These are phyloP conservation scores for Thaleichthys pacificus DNA, from an alignment of 2,797 vertebrate species.

Conservation along the genomic window DNA sequence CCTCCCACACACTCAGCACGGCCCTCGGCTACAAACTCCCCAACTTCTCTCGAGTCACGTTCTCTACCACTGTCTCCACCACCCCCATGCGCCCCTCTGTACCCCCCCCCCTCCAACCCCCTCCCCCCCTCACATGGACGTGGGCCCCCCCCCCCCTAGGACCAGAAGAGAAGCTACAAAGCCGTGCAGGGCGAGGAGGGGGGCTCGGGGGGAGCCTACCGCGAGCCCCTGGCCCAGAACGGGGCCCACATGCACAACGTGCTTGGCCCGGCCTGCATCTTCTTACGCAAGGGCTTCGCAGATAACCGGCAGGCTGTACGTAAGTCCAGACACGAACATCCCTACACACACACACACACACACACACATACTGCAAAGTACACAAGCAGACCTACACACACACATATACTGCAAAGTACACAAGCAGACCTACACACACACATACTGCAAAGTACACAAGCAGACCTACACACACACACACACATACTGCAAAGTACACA, in stretches of 20 bases:
- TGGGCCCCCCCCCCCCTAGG: slow-evolving; percentile 69
- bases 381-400: neutral
- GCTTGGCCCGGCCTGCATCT: slow-evolving; percentile 98
- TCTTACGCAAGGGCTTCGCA: slow-evolving; percentile 98
- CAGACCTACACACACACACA: neutral
- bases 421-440: too few relatives aligned
- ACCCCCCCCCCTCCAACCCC: slow-evolving; percentile 25
- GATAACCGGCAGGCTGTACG: slow-evolving; percentile 99
- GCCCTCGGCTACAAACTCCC: slow-evolving; percentile 39
- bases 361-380: neutral
- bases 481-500: neutral
- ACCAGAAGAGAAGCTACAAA: slow-evolving; percentile 92
- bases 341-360: slow-evolving; percentile 13
- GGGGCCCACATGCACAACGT: slow-evolving; percentile 95
- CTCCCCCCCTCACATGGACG: slow-evolving; percentile 19
- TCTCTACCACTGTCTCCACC: slow-evolving; percentile 38
- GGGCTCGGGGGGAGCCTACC: slow-evolving; percentile 78
- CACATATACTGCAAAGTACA: neutral
- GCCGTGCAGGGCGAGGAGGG: slow-evolving; percentile 90
- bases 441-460: neutral
- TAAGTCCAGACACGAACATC: slow-evolving; percentile 81
- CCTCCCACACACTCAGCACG: slow-evolving; percentile 15
- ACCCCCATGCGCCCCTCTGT: slow-evolving; percentile 47
- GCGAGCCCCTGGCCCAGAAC: slow-evolving; percentile 93
- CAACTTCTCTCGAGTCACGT: slow-evolving; percentile 54